A percentile compares a stretch with the other conserved stretches of the same genome.
phyloP scores from a whole-genome alignment of 1,140 invertebrate species.

The Ceratina calcarata region DNA sequence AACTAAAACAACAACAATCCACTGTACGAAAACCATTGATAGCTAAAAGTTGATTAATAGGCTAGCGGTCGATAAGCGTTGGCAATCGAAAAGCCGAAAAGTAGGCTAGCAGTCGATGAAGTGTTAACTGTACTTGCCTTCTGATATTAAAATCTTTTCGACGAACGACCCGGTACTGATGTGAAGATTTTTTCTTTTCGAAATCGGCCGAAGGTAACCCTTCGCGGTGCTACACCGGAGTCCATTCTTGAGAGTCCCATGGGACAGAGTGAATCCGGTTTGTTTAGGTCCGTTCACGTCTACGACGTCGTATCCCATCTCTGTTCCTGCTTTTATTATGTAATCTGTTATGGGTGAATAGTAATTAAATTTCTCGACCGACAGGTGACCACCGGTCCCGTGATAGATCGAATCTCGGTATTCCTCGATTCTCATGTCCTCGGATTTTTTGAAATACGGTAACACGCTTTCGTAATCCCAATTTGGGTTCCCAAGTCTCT shows the following conservation, averaged over 20 bases:
- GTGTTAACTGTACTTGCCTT: constrained; percentile 38
- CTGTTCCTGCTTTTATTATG: constrained; percentile 85
- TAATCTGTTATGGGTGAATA: constrained; percentile 83
- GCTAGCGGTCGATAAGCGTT: too few relatives aligned
- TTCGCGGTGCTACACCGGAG: constrained; percentile 90
- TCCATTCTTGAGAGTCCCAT: constrained; percentile 90
- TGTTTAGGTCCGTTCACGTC: constrained; percentile 90
- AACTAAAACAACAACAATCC: too few relatives aligned
- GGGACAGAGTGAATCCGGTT: constrained; percentile 86
- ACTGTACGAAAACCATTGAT: too few relatives aligned
- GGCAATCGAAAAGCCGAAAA: too few relatives aligned
- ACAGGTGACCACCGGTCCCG: constrained; percentile 84
- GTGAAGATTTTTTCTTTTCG: constrained; percentile 87
- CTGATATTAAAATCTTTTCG: constrained; percentile 84
- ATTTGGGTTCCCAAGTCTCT: constrained; percentile 85
- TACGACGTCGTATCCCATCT: constrained; percentile 86
- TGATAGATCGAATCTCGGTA: constrained; percentile 84
- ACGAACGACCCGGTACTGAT: constrained; percentile 83
- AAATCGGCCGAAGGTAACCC: constrained; percentile 88
- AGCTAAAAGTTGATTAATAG: too few relatives aligned
- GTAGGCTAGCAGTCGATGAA: too few relatives aligned
- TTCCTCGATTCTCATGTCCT: constrained; percentile 84
- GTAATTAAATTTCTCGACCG: constrained; percentile 82
- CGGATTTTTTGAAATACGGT: too few relatives aligned
- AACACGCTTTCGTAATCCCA: constrained; percentile 90